phyloP scores from a whole-genome alignment of 2,797 vertebrate genomes.

The Morelia viridis region DNA sequence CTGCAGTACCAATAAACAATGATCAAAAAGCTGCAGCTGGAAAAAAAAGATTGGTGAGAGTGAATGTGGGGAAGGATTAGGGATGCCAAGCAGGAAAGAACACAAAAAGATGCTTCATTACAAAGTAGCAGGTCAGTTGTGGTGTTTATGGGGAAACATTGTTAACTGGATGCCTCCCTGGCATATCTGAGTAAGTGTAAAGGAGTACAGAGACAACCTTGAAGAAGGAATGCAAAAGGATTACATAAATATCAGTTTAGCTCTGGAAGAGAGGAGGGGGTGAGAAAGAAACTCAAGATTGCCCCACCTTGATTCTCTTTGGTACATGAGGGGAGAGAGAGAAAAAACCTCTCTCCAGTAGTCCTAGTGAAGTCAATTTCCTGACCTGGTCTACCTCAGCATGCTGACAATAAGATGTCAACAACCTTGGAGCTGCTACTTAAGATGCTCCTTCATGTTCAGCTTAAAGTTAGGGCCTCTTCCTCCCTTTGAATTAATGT shows the following conservation, averaged over 20 bases:
- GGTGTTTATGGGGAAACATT: neutral
- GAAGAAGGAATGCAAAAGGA: neutral
- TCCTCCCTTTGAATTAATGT: neutral
- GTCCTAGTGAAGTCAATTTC: neutral
- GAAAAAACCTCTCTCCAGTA: neutral
- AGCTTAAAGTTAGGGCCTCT: neutral
- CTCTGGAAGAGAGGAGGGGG: neutral
- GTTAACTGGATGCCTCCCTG: neutral
- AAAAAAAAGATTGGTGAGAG: neutral
- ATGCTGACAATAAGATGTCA: neutral
- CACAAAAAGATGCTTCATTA: neutral
- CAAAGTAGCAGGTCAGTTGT: neutral
- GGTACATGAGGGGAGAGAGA: neutral
- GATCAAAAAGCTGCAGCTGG: neutral
- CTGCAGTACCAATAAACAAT: neutral
- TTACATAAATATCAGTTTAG: neutral
- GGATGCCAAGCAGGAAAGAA: neutral
- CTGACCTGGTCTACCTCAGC: neutral
- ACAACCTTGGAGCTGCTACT: neutral
- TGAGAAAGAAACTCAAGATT: neutral
- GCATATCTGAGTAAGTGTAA: neutral
- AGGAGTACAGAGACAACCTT: neutral
- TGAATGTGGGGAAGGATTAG: neutral
- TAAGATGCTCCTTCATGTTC: neutral
- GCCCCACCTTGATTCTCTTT: neutral